Conservation (phyloP, 1,140 invertebrate genomes). For the Calephelis virginiensis region DNA sequence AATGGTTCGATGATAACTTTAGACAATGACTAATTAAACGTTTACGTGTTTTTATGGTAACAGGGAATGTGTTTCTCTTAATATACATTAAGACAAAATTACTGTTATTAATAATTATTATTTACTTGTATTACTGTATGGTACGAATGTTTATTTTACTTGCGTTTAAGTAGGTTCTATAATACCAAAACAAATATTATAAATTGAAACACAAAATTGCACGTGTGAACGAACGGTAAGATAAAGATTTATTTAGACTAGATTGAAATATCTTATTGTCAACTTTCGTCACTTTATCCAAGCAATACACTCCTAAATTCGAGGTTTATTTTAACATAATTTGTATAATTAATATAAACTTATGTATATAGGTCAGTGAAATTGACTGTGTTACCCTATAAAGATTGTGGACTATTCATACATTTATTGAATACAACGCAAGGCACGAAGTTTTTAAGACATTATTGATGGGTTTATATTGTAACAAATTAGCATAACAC, state of each 20-base stretch:
- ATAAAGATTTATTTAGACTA: slow-evolving; percentile 67
- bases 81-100: too few relatives aligned
- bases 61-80: too few relatives aligned
- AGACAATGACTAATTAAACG: too few relatives aligned
- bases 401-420: slow-evolving; percentile 53
- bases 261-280: slow-evolving; percentile 70
- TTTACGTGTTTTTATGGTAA: too few relatives aligned
- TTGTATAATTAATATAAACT: slow-evolving; percentile 55
- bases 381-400: slow-evolving; percentile 71
- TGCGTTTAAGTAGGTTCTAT: too few relatives aligned
- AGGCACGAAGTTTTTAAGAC: slow-evolving; percentile 60
- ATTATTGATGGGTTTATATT: slow-evolving; percentile 10
- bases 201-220: not conserved
- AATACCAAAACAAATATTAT: too few relatives aligned
- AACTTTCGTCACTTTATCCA: slow-evolving; percentile 58
- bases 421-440: slow-evolving; percentile 63
- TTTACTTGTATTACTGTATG: too few relatives aligned
- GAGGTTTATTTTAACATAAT: slow-evolving; percentile 58
- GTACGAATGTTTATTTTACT: too few relatives aligned
- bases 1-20: too few relatives aligned
- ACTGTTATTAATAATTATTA: too few relatives aligned
- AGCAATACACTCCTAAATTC: slow-evolving; percentile 66
- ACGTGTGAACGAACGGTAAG: slow-evolving; percentile 27
- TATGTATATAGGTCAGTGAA: slow-evolving; percentile 62
- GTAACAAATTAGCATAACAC: not conserved